Base-by-base conservation (phyloP, 2,888 invertebrate species). In the Ypsolopha sequella region DNA sequence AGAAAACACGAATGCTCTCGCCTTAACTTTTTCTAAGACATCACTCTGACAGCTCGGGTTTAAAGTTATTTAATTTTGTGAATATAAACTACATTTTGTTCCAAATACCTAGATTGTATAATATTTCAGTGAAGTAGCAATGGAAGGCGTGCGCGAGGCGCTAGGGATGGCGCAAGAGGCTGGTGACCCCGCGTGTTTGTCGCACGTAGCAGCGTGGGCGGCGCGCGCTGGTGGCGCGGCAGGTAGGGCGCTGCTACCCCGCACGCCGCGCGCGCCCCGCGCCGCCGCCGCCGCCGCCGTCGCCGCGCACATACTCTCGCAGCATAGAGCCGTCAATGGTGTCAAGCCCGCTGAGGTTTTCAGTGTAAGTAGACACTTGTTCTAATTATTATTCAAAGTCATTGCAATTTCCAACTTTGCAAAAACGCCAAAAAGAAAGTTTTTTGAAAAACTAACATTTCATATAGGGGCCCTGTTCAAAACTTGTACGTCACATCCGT, bases 121-220 rank as follows among this genome's bases (percentile, higher is more conserved):
- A 47, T 41, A 38, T 11, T 13, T 55, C 61, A 95, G 94, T 56
- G 88, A 91, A 48, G 92, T 95, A 69, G 95, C 95, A 0, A 77
- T 93, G 66, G 90, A 91, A 53, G 92, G 95, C 11, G 88, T 97
- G n/a, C 91, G 92, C 60, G 97, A 97, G 81, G 94, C 96, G 8
- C 91, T 97, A 51, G 92, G 92, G 76, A 88, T 95, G 68, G 95
- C 96, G 4, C 96, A 97, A 73, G 95, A 96, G 78, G 92, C 93
- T 53, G 94, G 92, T 54, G 97, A 97, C 73, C 92, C 92, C 64
- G 89, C 93, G 51, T 96, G 96, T 68, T 86, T 96, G 51, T 95
- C 95, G 73, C 91, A 95, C 67, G 94, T 95, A 51, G 91, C 94
- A 65, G 93, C 93, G 48, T 97, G 95, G 96, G 89, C 95, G 63